Conservation (phyloP, 53 echinoderm and acorn worm genomes). For the Astropecten irregularis region DNA sequence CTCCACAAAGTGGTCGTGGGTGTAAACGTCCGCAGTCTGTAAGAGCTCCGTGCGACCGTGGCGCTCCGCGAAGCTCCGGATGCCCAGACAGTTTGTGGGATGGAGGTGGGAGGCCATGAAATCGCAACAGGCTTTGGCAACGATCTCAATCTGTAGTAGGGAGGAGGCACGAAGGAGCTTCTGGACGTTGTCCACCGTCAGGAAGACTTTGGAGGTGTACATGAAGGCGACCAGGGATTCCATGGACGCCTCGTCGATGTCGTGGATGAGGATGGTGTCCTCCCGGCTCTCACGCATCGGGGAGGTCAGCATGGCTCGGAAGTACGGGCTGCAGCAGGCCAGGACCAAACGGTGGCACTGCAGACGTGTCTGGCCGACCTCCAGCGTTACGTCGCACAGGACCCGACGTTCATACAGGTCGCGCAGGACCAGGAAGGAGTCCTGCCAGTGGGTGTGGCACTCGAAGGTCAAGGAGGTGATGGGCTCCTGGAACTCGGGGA, state of each 20-base stretch:
- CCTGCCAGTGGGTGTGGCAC: slow-evolving; percentile 88
- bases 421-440: slow-evolving; percentile 76
- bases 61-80: slow-evolving; percentile 90
- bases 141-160: slow-evolving; percentile 84
- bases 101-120: slow-evolving; percentile 96
- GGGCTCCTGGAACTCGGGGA: slow-evolving; percentile 64
- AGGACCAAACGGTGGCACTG: slow-evolving; percentile 90
- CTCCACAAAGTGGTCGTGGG: slow-evolving; percentile 83
- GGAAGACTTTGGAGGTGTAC: slow-evolving; percentile 89
- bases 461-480: slow-evolving; percentile 82
- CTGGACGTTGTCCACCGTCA: slow-evolving; percentile 94
- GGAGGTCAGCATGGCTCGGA: slow-evolving; percentile 96
- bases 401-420: slow-evolving; percentile 74
- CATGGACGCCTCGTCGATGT: slow-evolving; percentile 86
- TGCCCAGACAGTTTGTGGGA: slow-evolving; percentile 91
- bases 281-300: slow-evolving; percentile 92
- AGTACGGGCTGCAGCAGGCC: slow-evolving; percentile 94
- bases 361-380: slow-evolving; percentile 67
- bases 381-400: slow-evolving; percentile 88
- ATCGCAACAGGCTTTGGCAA: slow-evolving; percentile 89
- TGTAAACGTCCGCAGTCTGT: slow-evolving; percentile 73
- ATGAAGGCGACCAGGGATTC: slow-evolving; percentile 82
- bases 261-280: slow-evolving; percentile 67
- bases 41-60: slow-evolving; percentile 86
- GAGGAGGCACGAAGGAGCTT: slow-evolving; percentile 88